phyloP scores from a whole-genome alignment of 2,113 vertebrate species.

The Columbina picui region DNA sequence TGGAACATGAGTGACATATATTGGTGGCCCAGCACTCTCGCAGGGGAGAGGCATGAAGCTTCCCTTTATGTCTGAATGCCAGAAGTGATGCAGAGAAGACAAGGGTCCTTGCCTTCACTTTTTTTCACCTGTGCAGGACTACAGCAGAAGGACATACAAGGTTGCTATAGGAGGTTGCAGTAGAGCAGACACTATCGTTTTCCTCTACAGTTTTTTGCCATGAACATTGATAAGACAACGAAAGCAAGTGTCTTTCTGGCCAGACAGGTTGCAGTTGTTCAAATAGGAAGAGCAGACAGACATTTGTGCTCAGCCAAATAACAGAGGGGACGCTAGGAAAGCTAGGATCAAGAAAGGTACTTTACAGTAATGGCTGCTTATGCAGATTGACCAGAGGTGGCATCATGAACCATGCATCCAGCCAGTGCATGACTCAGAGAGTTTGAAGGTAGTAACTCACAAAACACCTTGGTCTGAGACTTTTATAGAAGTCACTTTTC shows the following conservation, averaged over 20 bases:
- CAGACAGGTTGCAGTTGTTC: background rate
- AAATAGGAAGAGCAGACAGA: background rate
- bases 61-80: background rate
- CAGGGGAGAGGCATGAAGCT: background rate
- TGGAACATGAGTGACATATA: background rate
- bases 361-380: background rate
- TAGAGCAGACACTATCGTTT: background rate
- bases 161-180: background rate
- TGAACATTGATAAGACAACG: background rate
- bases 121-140: background rate
- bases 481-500: background rate
- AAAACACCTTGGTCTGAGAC: background rate
- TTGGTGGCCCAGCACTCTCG: background rate
- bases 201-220: background rate
- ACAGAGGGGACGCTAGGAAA: background rate
- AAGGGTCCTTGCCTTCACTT: background rate
- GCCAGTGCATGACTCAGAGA: background rate
- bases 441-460: background rate
- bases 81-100: background rate
- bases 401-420: accelerated
- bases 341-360: background rate
- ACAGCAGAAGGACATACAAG: background rate
- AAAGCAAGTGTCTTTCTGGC: background rate
- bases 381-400: accelerated
- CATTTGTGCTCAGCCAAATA: background rate